Conservation (phyloP, 2,797 vertebrate species). For the Coendou prehensilis region DNA sequence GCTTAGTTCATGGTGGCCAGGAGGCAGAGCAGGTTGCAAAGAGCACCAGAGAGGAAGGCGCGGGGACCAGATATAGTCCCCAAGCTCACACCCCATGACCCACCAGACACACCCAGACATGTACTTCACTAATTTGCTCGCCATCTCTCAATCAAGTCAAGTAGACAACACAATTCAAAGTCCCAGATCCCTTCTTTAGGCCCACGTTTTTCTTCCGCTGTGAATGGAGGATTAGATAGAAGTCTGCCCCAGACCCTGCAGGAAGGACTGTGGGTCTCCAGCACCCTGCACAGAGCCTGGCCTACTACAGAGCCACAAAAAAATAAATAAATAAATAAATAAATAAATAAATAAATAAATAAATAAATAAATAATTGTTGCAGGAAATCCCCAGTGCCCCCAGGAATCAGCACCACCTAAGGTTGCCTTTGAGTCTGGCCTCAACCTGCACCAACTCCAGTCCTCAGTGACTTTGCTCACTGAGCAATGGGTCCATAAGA, state of each 20-base stretch:
- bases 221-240: background rate
- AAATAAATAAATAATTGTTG: background rate
- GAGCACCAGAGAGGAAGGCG: background rate
- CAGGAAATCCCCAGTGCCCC: background rate
- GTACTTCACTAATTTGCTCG: background rate
- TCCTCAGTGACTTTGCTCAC: background rate
- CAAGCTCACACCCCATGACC: background rate
- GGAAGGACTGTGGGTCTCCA: background rate
- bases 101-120: background rate
- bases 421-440: constrained; percentile 16
- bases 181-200: background rate
- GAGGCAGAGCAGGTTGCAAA: background rate
- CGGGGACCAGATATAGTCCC: background rate
- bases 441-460: background rate
- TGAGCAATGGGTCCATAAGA: background rate
- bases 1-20: background rate
- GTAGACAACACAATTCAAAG: background rate
- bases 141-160: background rate
- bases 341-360: too few species aligned
- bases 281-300: background rate
- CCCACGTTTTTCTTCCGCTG: background rate
- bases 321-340: background rate
- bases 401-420: background rate
- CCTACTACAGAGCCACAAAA: rapidly evolving
- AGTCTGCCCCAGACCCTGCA: background rate